A percentile compares a stretch with the other conserved stretches of the same genome.
These are phyloP conservation scores for Andrena dorsata DNA, from an alignment of 2,888 invertebrate genomes.

Conservation along the genomic window DNA sequence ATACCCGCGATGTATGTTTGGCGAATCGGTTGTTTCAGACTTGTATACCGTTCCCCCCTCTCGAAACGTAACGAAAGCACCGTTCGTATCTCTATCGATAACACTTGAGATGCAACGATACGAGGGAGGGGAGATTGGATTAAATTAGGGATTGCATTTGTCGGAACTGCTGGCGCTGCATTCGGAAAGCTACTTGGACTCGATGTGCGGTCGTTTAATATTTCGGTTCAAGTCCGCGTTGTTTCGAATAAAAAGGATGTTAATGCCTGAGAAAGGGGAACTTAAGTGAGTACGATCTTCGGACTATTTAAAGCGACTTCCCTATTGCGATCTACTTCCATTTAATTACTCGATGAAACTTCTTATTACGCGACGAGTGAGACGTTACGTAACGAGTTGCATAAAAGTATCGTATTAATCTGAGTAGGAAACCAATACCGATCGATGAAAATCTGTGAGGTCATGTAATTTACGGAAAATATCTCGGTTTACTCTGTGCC, in stretches of 20 bases:
- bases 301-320: constrained; percentile 29
- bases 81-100: constrained; percentile 34
- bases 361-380: constrained; percentile 9
- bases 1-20: constrained; percentile 67
- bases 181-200: too few species aligned
- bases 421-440: constrained; percentile 20
- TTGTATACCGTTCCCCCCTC: constrained; percentile 23
- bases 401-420: constrained; percentile 46
- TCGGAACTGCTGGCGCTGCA: too few species aligned
- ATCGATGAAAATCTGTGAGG: constrained; percentile 28
- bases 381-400: constrained; percentile 49
- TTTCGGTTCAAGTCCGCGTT: not conserved
- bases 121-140: not conserved
- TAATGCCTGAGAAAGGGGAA: not conserved
- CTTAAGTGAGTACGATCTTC: not conserved
- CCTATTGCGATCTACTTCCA: constrained; percentile 21
- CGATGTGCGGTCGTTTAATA: not conserved
- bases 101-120: not conserved
- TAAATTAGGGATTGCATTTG: too few species aligned
- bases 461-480: constrained; percentile 22
- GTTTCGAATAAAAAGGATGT: not conserved
- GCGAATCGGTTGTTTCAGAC: constrained; percentile 66
- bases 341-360: constrained; percentile 38
- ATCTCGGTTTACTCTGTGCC: not conserved
- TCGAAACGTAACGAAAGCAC: constrained; percentile 34